phyloP scores from a whole-genome alignment of 92 coral and sea anemone genomes.

The Paramuricea clavata region DNA sequence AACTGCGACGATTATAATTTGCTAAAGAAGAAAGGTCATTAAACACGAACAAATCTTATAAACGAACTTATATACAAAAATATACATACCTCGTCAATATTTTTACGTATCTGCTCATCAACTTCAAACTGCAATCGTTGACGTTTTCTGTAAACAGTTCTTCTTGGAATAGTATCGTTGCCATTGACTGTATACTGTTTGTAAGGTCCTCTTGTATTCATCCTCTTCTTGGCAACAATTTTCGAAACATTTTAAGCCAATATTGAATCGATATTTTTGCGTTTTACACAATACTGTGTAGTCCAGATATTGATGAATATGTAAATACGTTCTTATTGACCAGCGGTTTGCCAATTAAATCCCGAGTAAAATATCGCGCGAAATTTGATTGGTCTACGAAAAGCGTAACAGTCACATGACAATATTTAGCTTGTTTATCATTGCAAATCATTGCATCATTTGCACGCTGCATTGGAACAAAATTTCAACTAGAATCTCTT shows the following conservation, averaged over 20 bases:
- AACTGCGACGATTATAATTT: too few species aligned
- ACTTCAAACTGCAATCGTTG: slow-evolving; percentile 20
- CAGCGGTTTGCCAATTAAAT: slow-evolving; percentile 9
- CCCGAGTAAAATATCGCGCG: not conserved
- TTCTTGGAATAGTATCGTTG: slow-evolving; percentile 6
- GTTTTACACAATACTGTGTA: too few species aligned
- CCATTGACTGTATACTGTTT: slow-evolving; percentile 37
- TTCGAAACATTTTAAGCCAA: not conserved
- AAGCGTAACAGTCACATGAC: not conserved
- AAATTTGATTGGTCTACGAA: slow-evolving; percentile 1
- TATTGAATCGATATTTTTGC: not conserved
- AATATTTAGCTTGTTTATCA: not conserved
- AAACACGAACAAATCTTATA: too few species aligned
- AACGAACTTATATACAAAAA: too few species aligned
- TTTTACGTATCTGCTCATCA: slow-evolving; percentile 10
- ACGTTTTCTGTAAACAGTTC: not conserved
- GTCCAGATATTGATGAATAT: not conserved
- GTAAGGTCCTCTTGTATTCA: slow-evolving; percentile 28
- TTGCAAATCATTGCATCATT: too few species aligned
- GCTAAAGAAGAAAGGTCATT: too few species aligned
- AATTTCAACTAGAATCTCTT: too few species aligned
- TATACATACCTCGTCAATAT: too few species aligned
- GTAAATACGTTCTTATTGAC: not conserved
- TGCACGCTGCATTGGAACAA: too few species aligned
- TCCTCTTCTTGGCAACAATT: not conserved